Conservation (phyloP, 2,888 invertebrate genomes). For the Pristionchus fissidentatus region DNA sequence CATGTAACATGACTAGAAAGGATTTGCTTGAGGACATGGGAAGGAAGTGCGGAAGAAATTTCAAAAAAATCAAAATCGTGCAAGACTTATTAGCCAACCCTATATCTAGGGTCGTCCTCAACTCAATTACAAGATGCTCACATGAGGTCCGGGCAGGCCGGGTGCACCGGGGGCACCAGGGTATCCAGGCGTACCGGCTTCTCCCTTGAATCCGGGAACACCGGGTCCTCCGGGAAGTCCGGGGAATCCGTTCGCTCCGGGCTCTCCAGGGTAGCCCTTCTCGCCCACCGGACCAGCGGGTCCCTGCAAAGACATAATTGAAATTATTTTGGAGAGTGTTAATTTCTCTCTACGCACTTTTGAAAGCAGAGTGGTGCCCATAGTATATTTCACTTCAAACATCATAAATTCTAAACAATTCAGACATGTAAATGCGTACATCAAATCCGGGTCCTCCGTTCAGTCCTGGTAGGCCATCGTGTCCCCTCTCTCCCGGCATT, state of each 20-base stretch:
- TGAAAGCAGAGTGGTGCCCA: background rate
- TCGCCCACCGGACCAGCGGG: constrained; percentile 66
- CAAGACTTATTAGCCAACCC: no score
- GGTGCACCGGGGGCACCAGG: constrained; percentile 70
- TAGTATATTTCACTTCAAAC: background rate
- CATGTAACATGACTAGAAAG: no score
- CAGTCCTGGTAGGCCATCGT: constrained; percentile 67
- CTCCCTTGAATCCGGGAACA: constrained; percentile 60
- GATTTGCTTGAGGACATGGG: no score
- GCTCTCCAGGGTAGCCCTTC: constrained; percentile 65
- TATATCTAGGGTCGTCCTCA: no score
- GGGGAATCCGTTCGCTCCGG: constrained; percentile 60
- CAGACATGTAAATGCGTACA: background rate
- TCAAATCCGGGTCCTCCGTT: constrained; percentile 65
- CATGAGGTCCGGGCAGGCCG: constrained; percentile 61
- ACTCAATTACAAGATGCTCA: background rate
- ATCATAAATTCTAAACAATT: background rate
- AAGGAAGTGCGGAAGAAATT: no score
- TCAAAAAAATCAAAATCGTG: no score
- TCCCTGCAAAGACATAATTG: background rate
- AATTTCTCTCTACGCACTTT: background rate
- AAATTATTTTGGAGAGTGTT: no score
- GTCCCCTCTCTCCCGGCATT: constrained; percentile 67
- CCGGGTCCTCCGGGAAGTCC: constrained; percentile 66
- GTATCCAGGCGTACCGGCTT: constrained; percentile 68